These are phyloP conservation scores for Frankliniella intonsa DNA, from an alignment of 2,888 invertebrate species.

Conservation along the genomic window DNA sequence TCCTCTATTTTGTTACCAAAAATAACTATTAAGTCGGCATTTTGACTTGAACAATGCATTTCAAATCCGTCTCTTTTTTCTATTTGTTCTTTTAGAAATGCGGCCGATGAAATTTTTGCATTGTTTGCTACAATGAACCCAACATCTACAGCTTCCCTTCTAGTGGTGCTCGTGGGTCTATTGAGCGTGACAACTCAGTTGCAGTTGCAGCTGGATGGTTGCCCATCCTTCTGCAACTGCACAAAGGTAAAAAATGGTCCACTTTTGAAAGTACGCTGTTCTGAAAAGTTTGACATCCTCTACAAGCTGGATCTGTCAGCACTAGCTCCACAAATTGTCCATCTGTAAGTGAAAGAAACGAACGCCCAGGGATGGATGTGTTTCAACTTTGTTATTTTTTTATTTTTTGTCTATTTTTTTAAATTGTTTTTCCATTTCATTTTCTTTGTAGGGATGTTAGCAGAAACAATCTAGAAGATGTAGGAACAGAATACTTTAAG, in stretches of 20 bases:
- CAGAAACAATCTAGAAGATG: slow-evolving; percentile 67
- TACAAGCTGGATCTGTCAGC: neutral
- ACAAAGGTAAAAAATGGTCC: neutral
- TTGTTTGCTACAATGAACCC: too few species aligned
- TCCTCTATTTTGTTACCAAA: too few species aligned
- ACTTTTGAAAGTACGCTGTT: neutral
- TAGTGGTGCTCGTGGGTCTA: neutral
- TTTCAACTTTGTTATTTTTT: neutral
- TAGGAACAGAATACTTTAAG: slow-evolving; percentile 70
- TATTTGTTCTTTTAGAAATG: too few species aligned
- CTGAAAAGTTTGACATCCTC: neutral
- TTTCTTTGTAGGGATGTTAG: slow-evolving; percentile 58
- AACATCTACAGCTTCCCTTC: neutral
- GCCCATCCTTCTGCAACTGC: slow-evolving; percentile 2
- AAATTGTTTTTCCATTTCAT: slow-evolving; percentile 23
- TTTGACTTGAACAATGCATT: too few species aligned
- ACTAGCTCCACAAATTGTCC: neutral
- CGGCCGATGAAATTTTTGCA: too few species aligned
- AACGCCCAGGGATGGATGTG: too few species aligned
- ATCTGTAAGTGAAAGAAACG: neutral
- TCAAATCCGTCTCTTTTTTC: too few species aligned
- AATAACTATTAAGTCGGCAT: too few species aligned
- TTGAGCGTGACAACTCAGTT: neutral
- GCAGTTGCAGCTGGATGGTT: neutral
- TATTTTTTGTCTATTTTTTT: slow-evolving; percentile 20